Conservation (phyloP, 2,888 invertebrate genomes). For the Oconnorella tubifera region DNA sequence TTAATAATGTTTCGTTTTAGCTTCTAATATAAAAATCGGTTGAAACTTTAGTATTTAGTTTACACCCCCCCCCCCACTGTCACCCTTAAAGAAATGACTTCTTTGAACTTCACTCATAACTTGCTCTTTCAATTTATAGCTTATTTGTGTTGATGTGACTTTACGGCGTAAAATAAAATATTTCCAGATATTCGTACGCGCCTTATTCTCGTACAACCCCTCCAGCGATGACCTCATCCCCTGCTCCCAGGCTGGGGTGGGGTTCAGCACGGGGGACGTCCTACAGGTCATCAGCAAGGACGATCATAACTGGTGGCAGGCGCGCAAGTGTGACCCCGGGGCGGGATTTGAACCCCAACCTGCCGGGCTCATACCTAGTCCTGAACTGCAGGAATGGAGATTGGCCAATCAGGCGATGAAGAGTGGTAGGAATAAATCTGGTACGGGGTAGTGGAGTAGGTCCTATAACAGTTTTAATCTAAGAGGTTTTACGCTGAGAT, state of each 20-base stretch:
- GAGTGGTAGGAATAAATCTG: slow-evolving; percentile 84
- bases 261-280: slow-evolving; percentile 93
- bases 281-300: slow-evolving; percentile 86
- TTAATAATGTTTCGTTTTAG: background rate
- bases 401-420: slow-evolving; percentile 91
- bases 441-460: slow-evolving; percentile 33
- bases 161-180: too few relatives aligned
- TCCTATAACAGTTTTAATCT: too few relatives aligned
- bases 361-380: slow-evolving; percentile 95
- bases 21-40: background rate
- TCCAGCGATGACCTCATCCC: slow-evolving; percentile 96
- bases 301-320: slow-evolving; percentile 99
- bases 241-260: slow-evolving; percentile 96
- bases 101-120: background rate
- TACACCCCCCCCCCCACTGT: background rate
- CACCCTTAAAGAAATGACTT: background rate
- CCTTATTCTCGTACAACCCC: slow-evolving; percentile 97
- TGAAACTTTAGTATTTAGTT: background rate
- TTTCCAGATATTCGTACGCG: slow-evolving; percentile 91
- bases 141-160: background rate
- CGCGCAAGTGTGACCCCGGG: slow-evolving; percentile 42
- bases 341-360: slow-evolving; percentile 60
- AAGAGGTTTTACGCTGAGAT: too few relatives aligned
- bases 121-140: background rate
- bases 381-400: slow-evolving; percentile 97